Base-by-base conservation (phyloP, 2,797 vertebrate genomes). In the Malacoraja senta region DNA sequence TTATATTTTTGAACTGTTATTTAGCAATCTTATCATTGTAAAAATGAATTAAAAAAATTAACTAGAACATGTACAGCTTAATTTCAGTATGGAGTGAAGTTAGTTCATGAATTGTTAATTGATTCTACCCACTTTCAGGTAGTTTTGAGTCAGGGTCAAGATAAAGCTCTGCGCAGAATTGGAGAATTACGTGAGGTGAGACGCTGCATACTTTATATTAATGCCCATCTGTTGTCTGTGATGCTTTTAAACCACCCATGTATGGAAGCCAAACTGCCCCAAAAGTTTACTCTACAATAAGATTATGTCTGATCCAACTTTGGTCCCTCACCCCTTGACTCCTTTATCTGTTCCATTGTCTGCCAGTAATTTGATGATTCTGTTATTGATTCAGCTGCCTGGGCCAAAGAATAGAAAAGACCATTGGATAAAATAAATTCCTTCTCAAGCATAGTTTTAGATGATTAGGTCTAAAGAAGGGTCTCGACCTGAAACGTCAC, bases 111-210 rank as follows among this genome's bases (percentile, higher is more conserved):
- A 74, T 35, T 74, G 68, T 76, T 74, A 12, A 53, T 76, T 58
- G 71, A 74, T 92, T 29, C 38, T 53, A 74, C 35, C 7, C n/a
- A 29, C 13, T 78, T 76, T 44, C 13, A 99, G 99, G 96, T 94
- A 93, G 97, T 99, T 95, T 97, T 99, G 94, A 98, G 98, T 96
- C 98, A 99, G 96, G 98, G 98, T 96, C 99, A 99, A 95, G 98
- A 99, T 95, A 99, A 99, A 97, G 95, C 98, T 93, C 97, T 99
- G 93, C 97, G 98, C 90, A 97, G 98, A 96, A 98, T 99, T 95
- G 98, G 97, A 94, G 99, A 99, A 94, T 97, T 99, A 86, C 97
- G 98, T 95, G 98, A 99, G 98, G 98, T 99, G 96, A 80, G 92
- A 17, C 74, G 24, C 90, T 80, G n/a, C 24, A 93, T 61, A 4